Evolutionary conservation across 2,888 invertebrate species (phyloP).

Genomic region (Salpingus planirostris): DNA sequence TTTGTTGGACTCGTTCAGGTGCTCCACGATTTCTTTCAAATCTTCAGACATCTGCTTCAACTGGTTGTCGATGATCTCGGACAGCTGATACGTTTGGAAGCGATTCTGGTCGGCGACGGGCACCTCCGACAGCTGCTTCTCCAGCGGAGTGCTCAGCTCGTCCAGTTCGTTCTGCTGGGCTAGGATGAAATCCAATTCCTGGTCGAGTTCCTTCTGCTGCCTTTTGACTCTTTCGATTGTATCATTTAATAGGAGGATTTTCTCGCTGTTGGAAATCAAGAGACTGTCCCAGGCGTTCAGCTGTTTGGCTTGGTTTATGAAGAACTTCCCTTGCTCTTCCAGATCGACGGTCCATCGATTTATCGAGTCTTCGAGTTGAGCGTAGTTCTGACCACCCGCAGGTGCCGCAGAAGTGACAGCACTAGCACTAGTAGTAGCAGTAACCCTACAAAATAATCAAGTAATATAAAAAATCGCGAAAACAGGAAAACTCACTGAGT

Average conservation of each 20-base stretch:
- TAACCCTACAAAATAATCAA: conserved; percentile 5
- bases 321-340: conserved; percentile 87
- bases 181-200: conserved; percentile 87
- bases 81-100: conserved; percentile 82
- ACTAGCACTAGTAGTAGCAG: conserved; percentile 8
- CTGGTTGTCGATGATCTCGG: conserved; percentile 86
- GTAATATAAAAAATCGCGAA: conserved; percentile 1
- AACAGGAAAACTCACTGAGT: no score
- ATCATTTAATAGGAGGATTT: conserved; percentile 79
- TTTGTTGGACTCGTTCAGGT: conserved; percentile 81
- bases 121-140: conserved; percentile 64
- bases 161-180: conserved; percentile 90
- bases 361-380: conserved; percentile 81
- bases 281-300: conserved; percentile 93
- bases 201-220: conserved; percentile 82
- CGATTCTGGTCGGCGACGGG: conserved; percentile 77
- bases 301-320: conserved; percentile 89
- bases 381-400: conserved; percentile 59
- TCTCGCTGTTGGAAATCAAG: conserved; percentile 84
- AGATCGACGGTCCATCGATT: conserved; percentile 92
- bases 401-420: conserved; percentile 22
- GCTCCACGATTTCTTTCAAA: conserved; percentile 89
- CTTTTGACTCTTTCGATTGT: conserved; percentile 82
- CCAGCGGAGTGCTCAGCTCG: conserved; percentile 75
- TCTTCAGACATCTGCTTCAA: conserved; percentile 92